phyloP scores from a whole-genome alignment of 2,113 vertebrate genomes.

The Enhydra lutris region DNA sequence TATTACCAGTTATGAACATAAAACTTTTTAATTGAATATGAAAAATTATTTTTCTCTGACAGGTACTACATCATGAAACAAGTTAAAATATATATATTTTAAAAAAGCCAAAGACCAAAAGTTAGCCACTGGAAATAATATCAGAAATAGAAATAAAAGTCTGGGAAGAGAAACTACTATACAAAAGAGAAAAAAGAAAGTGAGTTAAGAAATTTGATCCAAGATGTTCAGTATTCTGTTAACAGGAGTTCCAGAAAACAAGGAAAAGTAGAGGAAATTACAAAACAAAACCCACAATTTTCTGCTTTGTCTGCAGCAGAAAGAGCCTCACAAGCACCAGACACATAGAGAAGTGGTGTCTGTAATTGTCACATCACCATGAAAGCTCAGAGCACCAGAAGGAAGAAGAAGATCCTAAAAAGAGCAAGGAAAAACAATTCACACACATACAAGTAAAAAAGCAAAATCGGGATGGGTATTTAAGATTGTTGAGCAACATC shows the following conservation, averaged over 20 bases:
- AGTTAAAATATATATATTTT: not conserved
- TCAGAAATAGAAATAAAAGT: not conserved
- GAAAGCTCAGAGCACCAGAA: not conserved
- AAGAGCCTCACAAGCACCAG: too few species aligned
- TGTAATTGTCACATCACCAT: accelerated
- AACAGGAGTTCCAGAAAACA: not conserved
- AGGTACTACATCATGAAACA: not conserved
- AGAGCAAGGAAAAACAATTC: not conserved
- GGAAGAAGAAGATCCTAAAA: not conserved
- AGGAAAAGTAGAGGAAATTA: not conserved
- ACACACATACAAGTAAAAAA: not conserved
- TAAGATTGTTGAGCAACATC: not conserved
- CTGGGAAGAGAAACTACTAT: not conserved
- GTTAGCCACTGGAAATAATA: not conserved
- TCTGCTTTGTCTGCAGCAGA: not conserved
- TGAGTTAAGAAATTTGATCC: not conserved
- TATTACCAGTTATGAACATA: not conserved
- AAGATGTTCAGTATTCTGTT: not conserved
- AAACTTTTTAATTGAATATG: not conserved
- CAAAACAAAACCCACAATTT: not conserved
- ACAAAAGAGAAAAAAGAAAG: not conserved
- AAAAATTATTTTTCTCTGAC: not conserved
- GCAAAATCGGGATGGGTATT: not conserved
- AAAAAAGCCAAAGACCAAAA: not conserved
- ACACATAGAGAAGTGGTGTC: not conserved